phyloP scores from a whole-genome alignment of 2,888 invertebrate species.

The Drosophila limbata region DNA sequence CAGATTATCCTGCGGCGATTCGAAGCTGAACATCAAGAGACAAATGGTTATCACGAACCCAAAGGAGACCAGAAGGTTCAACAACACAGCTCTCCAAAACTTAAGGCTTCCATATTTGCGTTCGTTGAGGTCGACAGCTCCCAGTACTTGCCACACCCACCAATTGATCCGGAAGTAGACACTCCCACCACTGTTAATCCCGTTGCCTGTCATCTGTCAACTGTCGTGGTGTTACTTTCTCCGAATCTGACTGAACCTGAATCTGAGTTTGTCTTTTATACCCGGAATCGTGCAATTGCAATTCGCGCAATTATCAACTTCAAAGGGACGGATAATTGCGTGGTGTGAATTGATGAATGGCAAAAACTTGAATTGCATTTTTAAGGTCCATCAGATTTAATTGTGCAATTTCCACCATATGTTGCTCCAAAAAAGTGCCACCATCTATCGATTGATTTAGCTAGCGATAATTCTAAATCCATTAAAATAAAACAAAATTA shows the following conservation, averaged over 20 bases:
- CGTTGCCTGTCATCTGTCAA: constrained; percentile 16
- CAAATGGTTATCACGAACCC: constrained; percentile 14
- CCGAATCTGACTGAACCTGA: neutral
- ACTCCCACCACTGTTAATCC: neutral
- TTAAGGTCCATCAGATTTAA: neutral
- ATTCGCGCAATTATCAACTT: constrained; percentile 44
- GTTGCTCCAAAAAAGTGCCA: constrained; percentile 86
- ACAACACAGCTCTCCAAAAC: constrained; percentile 19
- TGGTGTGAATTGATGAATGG: neutral
- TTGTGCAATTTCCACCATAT: constrained; percentile 11
- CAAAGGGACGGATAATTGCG: constrained; percentile 49
- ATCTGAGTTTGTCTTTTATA: constrained; percentile 46
- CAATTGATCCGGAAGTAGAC: constrained; percentile 42
- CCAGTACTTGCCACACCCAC: constrained; percentile 42
- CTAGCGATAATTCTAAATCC: no score
- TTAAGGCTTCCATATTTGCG: neutral
- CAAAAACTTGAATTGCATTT: constrained; percentile 3
- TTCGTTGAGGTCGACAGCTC: constrained; percentile 38
- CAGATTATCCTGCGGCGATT: constrained; percentile 53
- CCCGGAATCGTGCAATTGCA: neutral
- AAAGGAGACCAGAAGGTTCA: constrained; percentile 13
- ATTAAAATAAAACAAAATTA: no score
- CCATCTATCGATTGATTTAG: neutral
- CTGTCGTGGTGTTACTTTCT: neutral
- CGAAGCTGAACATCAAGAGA: constrained; percentile 27